phyloP scores from a whole-genome alignment of 2,797 vertebrate species.

The Lepilemur septentrionalis region DNA sequence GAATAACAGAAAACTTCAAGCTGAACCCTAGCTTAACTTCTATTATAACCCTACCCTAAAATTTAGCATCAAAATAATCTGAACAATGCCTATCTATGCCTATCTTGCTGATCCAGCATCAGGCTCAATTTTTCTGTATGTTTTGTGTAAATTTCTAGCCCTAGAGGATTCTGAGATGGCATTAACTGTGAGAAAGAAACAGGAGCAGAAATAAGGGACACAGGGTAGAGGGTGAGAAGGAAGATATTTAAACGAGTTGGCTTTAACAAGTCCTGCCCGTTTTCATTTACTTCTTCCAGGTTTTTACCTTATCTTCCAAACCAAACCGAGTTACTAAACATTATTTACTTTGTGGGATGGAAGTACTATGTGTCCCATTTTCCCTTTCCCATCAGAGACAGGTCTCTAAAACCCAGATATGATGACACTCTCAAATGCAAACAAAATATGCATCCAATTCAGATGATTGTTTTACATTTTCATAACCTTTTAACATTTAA shows the following conservation, averaged over 20 bases:
- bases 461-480: conserved; percentile 45
- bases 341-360: not conserved
- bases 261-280: not conserved
- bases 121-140: not conserved
- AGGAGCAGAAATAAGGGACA: not conserved
- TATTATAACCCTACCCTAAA: not conserved
- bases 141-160: not conserved
- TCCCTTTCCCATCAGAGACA: not conserved
- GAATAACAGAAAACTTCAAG: not conserved
- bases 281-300: conserved; percentile 20
- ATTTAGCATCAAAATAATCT: conserved; percentile 7
- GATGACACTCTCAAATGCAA: not conserved
- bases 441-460: conserved; percentile 43
- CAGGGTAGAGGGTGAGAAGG: not conserved
- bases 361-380: not conserved
- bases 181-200: not conserved
- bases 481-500: conserved; percentile 64
- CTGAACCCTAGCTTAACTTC: not conserved
- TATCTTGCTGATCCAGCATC: not conserved
- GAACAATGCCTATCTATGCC: not conserved
- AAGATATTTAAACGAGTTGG: not conserved
- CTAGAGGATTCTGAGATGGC: not conserved
- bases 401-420: not conserved
- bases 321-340: not conserved
- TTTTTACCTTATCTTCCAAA: not conserved